Evolutionary conservation across 2,888 invertebrate species (phyloP).

Genomic region (Drosophila falleni): DNA sequence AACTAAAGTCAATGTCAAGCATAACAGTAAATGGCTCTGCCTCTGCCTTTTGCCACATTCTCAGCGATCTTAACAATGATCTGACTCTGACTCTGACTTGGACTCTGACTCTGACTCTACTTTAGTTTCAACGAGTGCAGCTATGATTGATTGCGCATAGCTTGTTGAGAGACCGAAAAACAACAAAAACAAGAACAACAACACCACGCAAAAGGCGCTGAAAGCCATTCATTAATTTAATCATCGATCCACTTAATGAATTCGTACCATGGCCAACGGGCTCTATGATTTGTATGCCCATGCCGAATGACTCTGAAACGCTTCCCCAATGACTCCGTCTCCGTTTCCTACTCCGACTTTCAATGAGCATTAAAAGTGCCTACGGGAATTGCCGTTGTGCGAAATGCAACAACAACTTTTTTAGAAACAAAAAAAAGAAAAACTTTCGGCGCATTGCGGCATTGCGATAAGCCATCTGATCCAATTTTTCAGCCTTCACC

Average conservation of each 20-base stretch:
- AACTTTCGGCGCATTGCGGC: constrained; percentile 29
- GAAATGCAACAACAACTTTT: constrained; percentile 31
- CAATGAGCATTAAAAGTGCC: constrained; percentile 32
- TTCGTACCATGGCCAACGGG: constrained; percentile 61
- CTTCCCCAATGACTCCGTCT: constrained; percentile 19
- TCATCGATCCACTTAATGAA: constrained; percentile 78
- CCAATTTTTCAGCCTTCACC: constrained; percentile 61
- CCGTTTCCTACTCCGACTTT: constrained; percentile 1
- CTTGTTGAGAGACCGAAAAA: constrained; percentile 18
- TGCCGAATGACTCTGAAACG: constrained; percentile 45
- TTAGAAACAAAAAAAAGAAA: neutral
- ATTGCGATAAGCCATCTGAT: constrained; percentile 70
- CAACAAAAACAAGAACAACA: constrained; percentile 22
- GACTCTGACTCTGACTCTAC: constrained; percentile 6
- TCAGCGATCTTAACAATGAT: constrained; percentile 31
- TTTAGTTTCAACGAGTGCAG: constrained; percentile 50
- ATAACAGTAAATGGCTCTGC: constrained; percentile 54
- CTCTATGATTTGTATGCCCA: constrained; percentile 69
- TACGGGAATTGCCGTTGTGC: constrained; percentile 15
- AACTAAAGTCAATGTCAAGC: constrained; percentile 60
- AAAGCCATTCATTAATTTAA: constrained; percentile 79
- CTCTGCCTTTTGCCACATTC: constrained; percentile 21
- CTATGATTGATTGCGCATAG: constrained; percentile 62
- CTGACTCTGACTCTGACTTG: constrained; percentile 1
- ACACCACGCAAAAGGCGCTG: constrained; percentile 59